A percentile compares a stretch with the other conserved stretches of the same genome.
phyloP scores from a whole-genome alignment of 2,113 vertebrate genomes.

The Dolichotis patagonum region DNA sequence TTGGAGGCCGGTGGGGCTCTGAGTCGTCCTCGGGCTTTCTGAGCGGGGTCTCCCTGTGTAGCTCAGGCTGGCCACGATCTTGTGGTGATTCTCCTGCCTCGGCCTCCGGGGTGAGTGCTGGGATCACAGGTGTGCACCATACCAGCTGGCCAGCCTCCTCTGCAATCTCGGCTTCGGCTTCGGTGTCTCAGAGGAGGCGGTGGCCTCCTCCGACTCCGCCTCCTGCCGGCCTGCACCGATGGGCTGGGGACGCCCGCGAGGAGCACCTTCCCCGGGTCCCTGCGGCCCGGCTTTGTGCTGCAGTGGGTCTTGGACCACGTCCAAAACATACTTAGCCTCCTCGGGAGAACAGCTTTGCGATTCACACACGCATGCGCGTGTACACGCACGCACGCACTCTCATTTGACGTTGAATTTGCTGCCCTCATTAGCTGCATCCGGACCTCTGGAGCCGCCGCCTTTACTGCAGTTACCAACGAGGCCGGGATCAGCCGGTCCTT shows the following conservation, averaged over 20 bases:
- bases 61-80: neutral
- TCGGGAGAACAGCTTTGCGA: slow-evolving; percentile 81
- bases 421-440: slow-evolving; percentile 87
- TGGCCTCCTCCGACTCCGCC: neutral
- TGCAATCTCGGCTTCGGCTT: slow-evolving; percentile 55
- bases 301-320: slow-evolving; percentile 82
- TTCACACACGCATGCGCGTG: neutral
- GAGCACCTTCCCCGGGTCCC: neutral
- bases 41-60: neutral
- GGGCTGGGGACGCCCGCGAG: slow-evolving; percentile 17
- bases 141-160: neutral
- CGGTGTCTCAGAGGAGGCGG: slow-evolving; percentile 37
- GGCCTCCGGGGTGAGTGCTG: neutral
- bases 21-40: neutral
- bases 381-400: slow-evolving; percentile 65
- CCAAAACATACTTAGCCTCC: slow-evolving; percentile 84
- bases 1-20: neutral
- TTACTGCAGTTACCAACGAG: slow-evolving; percentile 83
- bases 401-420: slow-evolving; percentile 85
- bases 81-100: neutral
- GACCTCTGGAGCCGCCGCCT: slow-evolving; percentile 82
- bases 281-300: slow-evolving; percentile 69
- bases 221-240: slow-evolving; percentile 56
- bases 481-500: slow-evolving; percentile 82
- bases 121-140: neutral